These are phyloP conservation scores for Ophion ellenae DNA, from an alignment of 2,888 invertebrate species.

Conservation along the genomic window DNA sequence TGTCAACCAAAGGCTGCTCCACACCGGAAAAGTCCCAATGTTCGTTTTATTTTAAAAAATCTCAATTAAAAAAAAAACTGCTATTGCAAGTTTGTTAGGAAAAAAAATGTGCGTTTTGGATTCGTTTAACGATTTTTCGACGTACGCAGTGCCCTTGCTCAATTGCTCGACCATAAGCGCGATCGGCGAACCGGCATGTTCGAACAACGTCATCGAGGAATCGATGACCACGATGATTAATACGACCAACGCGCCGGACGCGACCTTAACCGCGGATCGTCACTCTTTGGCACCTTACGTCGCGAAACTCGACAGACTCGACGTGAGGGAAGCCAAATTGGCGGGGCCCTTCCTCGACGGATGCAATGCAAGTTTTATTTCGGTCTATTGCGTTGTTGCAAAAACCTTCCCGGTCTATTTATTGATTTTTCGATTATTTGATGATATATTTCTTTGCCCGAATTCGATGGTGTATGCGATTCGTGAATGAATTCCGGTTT, in stretches of 20 bases:
- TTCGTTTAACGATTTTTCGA: background rate
- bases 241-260: constrained; percentile 14
- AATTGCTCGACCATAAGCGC: constrained; percentile 85
- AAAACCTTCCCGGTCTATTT: background rate
- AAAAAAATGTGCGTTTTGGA: no score
- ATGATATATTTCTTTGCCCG: no score
- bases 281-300: constrained; percentile 69
- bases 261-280: constrained; percentile 14
- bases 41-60: constrained; percentile 53
- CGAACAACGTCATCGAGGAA: constrained; percentile 75
- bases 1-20: constrained; percentile 87
- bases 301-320: constrained; percentile 82
- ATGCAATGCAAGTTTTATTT: constrained; percentile 88
- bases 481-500: no score
- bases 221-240: constrained; percentile 72
- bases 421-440: background rate
- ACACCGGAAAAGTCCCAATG: constrained; percentile 87
- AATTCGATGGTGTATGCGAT: no score
- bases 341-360: constrained; percentile 95
- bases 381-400: background rate
- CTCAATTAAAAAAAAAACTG: background rate
- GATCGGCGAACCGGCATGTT: constrained; percentile 75
- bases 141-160: constrained; percentile 75
- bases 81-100: background rate
- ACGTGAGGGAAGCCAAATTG: constrained; percentile 88